phyloP scores from a whole-genome alignment of 2,888 invertebrate genomes.

The Hypomecis punctinalis region DNA sequence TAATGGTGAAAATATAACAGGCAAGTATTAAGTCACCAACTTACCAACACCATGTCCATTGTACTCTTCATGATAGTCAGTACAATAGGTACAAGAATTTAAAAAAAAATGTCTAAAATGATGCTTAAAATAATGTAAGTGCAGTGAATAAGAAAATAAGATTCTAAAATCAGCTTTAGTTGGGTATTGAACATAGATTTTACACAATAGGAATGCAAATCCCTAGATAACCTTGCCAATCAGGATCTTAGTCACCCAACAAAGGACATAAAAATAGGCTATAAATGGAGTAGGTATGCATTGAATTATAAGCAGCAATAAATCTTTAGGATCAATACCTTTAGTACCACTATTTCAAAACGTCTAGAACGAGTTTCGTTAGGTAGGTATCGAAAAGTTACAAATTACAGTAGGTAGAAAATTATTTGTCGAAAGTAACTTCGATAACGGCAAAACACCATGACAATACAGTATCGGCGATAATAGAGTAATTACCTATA shows the following conservation, averaged over 20 bases:
- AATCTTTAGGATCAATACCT: constrained; percentile 3
- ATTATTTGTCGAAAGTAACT: background rate
- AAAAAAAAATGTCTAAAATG: too few relatives aligned
- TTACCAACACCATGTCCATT: too few relatives aligned
- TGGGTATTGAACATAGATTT: background rate
- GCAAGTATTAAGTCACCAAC: too few relatives aligned
- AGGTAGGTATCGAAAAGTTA: background rate
- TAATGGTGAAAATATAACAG: too few relatives aligned
- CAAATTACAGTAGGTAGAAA: background rate
- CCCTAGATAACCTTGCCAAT: constrained; percentile 13
- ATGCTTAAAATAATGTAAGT: too few relatives aligned
- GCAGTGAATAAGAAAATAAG: too few relatives aligned
- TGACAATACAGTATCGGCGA: constrained; percentile 47
- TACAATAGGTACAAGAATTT: too few relatives aligned
- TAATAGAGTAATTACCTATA: constrained; percentile 54
- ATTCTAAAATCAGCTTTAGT: background rate
- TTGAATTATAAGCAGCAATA: constrained; percentile 12
- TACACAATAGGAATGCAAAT: constrained; percentile 10
- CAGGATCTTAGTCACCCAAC: constrained; percentile 8
- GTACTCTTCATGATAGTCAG: too few relatives aligned
- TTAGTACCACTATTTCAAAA: background rate
- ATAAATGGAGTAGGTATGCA: constrained; percentile 1
- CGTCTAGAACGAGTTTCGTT: too few relatives aligned
- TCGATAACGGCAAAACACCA: constrained; percentile 34
- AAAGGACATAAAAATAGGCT: constrained; percentile 10